phyloP scores from a whole-genome alignment of 92 coral and sea anemone genomes.

The Porites evermanni region DNA sequence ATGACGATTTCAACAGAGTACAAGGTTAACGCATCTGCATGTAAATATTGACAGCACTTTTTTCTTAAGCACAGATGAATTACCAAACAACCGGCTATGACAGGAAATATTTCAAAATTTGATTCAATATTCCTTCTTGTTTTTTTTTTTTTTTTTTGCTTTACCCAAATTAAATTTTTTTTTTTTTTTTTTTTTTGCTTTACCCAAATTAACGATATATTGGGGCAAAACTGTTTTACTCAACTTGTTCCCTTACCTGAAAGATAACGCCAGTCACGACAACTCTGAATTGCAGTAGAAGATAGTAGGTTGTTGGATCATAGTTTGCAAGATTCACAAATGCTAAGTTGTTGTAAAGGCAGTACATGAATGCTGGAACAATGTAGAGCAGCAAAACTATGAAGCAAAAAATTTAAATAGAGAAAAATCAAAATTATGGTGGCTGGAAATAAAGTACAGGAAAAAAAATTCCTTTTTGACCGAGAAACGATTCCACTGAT shows the following conservation, averaged over 20 bases:
- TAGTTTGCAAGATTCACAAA: conserved; percentile 92
- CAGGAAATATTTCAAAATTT: no score
- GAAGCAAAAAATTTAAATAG: not conserved
- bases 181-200: no score
- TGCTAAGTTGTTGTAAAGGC: conserved; percentile 97
- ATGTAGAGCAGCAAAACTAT: conserved; percentile 84
- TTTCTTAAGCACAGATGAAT: no score
- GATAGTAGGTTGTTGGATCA: conserved; percentile 94
- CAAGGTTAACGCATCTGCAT: no score
- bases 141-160: no score
- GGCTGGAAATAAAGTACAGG: not conserved
- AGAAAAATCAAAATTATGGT: not conserved
- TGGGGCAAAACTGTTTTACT: not conserved
- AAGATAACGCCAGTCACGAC: conserved; percentile 95
- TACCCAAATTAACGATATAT: not conserved
- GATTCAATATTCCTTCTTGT: no score
- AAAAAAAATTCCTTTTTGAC: no score
- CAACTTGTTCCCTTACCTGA: conserved; percentile 71
- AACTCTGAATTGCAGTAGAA: conserved; percentile 95
- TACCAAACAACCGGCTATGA: no score
- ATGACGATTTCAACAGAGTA: no score
- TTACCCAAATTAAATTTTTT: not conserved
- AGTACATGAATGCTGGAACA: conserved; percentile 94
- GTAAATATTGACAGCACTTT: no score
- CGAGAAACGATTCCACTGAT: no score